Conservation (phyloP, 2,113 vertebrate genomes). For the Chloropsis hardwickii region DNA sequence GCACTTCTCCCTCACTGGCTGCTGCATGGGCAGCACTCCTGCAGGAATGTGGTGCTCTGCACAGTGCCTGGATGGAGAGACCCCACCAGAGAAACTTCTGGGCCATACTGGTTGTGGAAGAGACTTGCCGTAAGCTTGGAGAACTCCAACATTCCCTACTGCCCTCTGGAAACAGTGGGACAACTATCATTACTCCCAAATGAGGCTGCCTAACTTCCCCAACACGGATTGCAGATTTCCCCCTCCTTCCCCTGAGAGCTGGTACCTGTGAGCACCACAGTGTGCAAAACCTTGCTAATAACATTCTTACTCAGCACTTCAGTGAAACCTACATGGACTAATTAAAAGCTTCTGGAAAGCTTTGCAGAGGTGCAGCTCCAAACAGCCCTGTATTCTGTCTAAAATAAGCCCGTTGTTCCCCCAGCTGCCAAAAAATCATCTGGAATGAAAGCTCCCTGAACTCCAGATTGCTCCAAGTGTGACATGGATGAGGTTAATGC, state of each 20-base stretch:
- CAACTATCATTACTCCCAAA: background rate
- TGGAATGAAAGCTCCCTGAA: background rate
- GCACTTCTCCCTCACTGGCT: background rate
- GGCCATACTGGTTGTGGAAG: background rate
- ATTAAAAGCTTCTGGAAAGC: background rate
- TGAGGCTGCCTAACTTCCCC: background rate
- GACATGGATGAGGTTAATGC: background rate
- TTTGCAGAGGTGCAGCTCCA: background rate
- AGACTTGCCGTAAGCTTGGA: background rate
- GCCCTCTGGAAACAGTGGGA: background rate
- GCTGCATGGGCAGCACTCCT: background rate
- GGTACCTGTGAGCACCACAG: background rate
- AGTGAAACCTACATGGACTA: background rate
- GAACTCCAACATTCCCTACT: background rate
- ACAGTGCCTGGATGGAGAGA: background rate
- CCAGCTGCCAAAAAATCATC: fast-evolving
- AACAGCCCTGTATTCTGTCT: background rate
- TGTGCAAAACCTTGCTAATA: background rate
- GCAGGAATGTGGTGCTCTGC: fast-evolving
- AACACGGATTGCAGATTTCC: background rate
- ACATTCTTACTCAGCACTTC: background rate
- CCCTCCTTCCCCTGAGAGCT: background rate
- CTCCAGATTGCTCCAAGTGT: background rate
- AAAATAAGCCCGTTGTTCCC: background rate
- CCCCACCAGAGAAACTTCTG: fast-evolving